Evolutionary conservation across 1,140 invertebrate genomes (phyloP).

Genomic region (Cecropterus lyciades): DNA sequence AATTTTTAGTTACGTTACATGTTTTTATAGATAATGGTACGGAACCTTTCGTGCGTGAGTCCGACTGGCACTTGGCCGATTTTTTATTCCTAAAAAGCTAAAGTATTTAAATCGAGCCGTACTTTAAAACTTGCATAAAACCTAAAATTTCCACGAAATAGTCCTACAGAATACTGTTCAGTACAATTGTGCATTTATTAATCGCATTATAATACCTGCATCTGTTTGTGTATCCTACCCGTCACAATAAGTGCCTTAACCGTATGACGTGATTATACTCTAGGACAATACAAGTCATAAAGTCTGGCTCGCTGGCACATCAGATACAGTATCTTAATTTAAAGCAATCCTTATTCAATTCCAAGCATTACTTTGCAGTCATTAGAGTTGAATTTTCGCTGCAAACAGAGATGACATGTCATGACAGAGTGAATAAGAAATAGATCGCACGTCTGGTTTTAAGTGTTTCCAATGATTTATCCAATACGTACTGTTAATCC

Average conservation of each 20-base stretch:
- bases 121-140: too few relatives aligned
- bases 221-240: slow-evolving; percentile 23
- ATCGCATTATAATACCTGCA: slow-evolving; percentile 21
- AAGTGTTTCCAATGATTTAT: slow-evolving; percentile 25
- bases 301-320: slow-evolving; percentile 27
- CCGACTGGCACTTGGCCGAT: too few relatives aligned
- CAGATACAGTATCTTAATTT: slow-evolving; percentile 20
- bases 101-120: too few relatives aligned
- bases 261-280: slow-evolving; percentile 32
- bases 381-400: slow-evolving; percentile 7
- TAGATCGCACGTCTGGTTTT: slow-evolving; percentile 25
- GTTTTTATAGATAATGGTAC: too few relatives aligned
- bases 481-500: not conserved
- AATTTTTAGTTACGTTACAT: too few relatives aligned
- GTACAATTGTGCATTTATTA: not conserved
- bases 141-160: not conserved
- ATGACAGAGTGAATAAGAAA: slow-evolving; percentile 22
- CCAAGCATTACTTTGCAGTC: not conserved
- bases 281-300: slow-evolving; percentile 38
- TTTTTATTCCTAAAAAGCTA: too few relatives aligned
- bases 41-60: too few relatives aligned
- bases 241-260: slow-evolving; percentile 38
- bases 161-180: not conserved
- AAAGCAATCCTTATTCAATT: not conserved
- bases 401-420: slow-evolving; percentile 11